Base-by-base conservation (phyloP, 2,888 invertebrate genomes). In the Malthinus flaveolus region DNA sequence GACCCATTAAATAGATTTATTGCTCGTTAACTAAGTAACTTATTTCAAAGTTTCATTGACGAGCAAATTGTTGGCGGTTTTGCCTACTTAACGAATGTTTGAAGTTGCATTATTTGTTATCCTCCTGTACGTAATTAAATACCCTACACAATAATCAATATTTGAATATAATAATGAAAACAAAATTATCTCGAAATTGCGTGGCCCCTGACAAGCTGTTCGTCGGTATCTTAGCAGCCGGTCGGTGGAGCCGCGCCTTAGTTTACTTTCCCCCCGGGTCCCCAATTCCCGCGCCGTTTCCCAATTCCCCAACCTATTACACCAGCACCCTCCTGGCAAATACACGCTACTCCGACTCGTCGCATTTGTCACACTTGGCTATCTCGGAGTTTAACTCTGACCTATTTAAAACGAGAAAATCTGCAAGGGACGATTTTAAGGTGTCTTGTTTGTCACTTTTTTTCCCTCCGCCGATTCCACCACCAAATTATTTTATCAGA, bases 381-480 rank as follows among this genome's bases (percentile, higher is more conserved):
- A 62, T 62, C 62, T 62, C 59, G 62, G 62, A 62, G 50, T 62
- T 62, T 62, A 62, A 62, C 62, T 62, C 62, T 62, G 62, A 62
- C 62, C 58, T 62, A 62, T 59, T 62, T 62, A 59, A 56, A 56
- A 53, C 49, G 52, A 32, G 59, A 56, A 54, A 59, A 62, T 62
- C 62, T 56, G 56, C 51, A 59, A 59, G 59, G 56, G 58, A 50
- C 50, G 59, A 42, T 56, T 62, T 59, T 58, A 54, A 59, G 56
- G 55, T 49, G 55, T 52, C 49, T 58, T 53, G 37, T 51, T 12
- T 49, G 55, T 59, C 55, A 50, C 55, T 49, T 50, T 58, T 47
- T 51, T 49, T 23, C 5, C 23, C 5, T 23, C 23, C 23, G 5
- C 23, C 5, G 3, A 5, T 23, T 23, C 23, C 39, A 33, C 31